Percentiles rank a stretch among this genome's conserved stretches.
Evolutionary conservation across 2,113 vertebrate species (phyloP).

Genomic region (Caranx ignobilis): DNA sequence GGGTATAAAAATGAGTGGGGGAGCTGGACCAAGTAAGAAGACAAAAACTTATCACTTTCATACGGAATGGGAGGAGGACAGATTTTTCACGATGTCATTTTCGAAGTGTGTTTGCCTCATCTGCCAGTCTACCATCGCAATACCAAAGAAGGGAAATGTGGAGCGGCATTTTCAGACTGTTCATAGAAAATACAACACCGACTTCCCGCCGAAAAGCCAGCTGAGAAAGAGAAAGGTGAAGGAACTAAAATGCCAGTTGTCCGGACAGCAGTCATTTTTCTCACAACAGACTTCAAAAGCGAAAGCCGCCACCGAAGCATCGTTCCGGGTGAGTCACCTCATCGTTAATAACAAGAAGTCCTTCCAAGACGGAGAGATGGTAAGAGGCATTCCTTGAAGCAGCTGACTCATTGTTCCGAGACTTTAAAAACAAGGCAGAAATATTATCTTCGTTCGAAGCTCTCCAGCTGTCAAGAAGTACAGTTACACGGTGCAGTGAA

Average conservation of each 20-base stretch:
- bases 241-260: conserved; percentile 27
- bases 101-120: conserved; percentile 8
- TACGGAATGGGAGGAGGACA: no score
- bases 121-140: background rate
- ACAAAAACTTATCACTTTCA: background rate
- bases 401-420: background rate
- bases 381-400: conserved; percentile 8
- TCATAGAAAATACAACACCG: background rate
- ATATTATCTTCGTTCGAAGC: background rate
- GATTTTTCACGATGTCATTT: conserved; percentile 14
- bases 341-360: conserved; percentile 8
- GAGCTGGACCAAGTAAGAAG: conserved; percentile 13
- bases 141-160: conserved; percentile 13
- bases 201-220: conserved; percentile 3
- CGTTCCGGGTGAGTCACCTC: conserved; percentile 5
- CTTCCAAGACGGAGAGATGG: conserved; percentile 17
- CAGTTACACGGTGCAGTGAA: no score
- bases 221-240: conserved; percentile 43
- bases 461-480: no score
- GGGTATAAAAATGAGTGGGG: conserved; percentile 13
- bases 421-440: conserved; percentile 32
- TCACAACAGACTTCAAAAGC: conserved; percentile 4
- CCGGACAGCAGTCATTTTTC: conserved; percentile 24
- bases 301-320: conserved; percentile 11
- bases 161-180: conserved; percentile 10